phyloP scores from a whole-genome alignment of 2,797 vertebrate genomes.

The Rhinophrynus dorsalis region DNA sequence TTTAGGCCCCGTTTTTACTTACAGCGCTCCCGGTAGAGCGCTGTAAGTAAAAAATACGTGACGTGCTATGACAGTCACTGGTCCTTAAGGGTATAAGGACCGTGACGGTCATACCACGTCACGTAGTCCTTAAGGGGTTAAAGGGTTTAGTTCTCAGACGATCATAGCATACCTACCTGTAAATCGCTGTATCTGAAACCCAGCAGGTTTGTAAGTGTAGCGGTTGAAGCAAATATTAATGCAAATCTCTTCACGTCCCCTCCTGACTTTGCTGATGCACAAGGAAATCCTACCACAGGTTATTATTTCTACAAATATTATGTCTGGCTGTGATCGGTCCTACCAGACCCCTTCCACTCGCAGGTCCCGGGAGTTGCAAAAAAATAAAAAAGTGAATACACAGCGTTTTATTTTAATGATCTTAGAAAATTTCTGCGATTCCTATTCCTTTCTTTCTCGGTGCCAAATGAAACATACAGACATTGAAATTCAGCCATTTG shows the following conservation, averaged over 20 bases:
- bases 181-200: no score
- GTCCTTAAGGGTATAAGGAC: no score
- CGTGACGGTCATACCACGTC: no score
- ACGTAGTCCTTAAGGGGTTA: no score
- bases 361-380: neutral
- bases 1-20: no score
- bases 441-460: neutral
- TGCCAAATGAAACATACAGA: neutral
- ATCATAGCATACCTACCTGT: no score
- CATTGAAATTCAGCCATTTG: neutral
- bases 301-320: constrained; percentile 36
- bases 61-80: no score
- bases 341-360: neutral
- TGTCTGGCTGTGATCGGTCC: constrained; percentile 13
- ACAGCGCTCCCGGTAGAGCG: no score
- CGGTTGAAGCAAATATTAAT: constrained; percentile 6
- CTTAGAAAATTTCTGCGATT: neutral
- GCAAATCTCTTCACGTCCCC: neutral
- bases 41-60: no score
- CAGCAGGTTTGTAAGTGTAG: neutral
- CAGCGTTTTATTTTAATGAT: constrained; percentile 2
- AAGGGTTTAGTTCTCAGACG: no score
- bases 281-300: constrained; percentile 13
- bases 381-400: constrained; percentile 2
- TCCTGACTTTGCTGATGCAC: neutral